A percentile compares a stretch with the other conserved stretches of the same genome.
Conservation (phyloP, 2,113 vertebrate species). For the Thalassarche chlororhynchos region DNA sequence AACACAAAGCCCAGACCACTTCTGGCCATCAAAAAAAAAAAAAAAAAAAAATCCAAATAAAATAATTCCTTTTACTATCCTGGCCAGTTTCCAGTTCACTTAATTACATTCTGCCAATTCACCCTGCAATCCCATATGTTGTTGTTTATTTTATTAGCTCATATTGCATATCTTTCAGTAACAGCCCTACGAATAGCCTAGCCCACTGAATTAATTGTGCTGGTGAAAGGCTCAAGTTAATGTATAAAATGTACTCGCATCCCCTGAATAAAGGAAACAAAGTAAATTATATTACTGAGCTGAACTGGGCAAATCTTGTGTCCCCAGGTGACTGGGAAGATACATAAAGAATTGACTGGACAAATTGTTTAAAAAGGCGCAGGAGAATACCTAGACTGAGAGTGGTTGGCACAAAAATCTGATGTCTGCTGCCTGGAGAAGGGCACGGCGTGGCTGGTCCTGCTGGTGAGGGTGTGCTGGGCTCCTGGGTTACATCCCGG, state of each 20-base stretch:
- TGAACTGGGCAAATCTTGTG: not conserved
- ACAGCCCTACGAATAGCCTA: not conserved
- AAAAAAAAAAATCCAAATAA: not conserved
- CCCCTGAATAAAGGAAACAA: not conserved
- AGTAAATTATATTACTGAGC: not conserved
- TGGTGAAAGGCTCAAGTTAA: conserved; percentile 35
- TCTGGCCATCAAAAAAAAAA: not conserved
- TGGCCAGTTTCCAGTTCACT: conserved; percentile 18
- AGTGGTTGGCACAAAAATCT: fast-evolving
- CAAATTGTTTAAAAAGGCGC: not conserved
- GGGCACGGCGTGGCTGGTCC: fast-evolving
- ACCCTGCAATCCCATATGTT: conserved; percentile 28
- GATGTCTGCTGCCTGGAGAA: not conserved
- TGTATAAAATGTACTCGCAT: not conserved
- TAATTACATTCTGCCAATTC: conserved; percentile 20
- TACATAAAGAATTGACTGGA: not conserved
- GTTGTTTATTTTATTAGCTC: conserved; percentile 48
- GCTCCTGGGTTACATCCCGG: not conserved
- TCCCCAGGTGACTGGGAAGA: not conserved
- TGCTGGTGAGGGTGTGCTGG: not conserved
- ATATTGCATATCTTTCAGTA: not conserved
- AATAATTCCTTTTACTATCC: not conserved
- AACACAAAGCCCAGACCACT: not conserved
- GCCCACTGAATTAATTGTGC: not conserved
- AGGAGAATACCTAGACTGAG: not conserved